These are phyloP conservation scores for Allobates femoralis DNA, from an alignment of 2,797 vertebrate species.

Conservation along the genomic window DNA sequence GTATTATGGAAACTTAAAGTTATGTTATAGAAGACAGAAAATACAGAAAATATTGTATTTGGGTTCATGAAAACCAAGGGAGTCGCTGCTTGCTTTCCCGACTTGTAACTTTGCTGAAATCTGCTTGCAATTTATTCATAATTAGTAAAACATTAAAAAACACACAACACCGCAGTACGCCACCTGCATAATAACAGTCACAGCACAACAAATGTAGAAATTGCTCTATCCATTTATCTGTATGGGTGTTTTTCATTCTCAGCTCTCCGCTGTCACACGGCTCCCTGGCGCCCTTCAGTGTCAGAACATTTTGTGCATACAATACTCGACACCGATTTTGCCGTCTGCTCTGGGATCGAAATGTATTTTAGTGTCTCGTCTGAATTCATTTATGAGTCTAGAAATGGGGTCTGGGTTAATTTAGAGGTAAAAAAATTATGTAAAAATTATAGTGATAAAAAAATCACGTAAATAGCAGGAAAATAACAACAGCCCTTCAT, in stretches of 20 bases:
- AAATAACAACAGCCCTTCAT: too few species aligned
- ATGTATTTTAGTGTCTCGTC: too few species aligned
- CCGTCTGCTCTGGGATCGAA: too few species aligned
- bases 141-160: constrained; percentile 50
- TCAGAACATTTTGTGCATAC: too few species aligned
- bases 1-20: neutral
- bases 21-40: neutral
- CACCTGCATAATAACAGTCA: constrained; percentile 20
- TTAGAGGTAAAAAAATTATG: too few species aligned
- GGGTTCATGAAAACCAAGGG: constrained; percentile 37
- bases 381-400: too few species aligned
- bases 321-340: too few species aligned
- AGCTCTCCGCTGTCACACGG: too few species aligned
- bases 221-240: neutral
- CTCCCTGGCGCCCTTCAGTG: too few species aligned
- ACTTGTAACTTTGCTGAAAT: constrained; percentile 28
- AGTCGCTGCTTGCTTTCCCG: constrained; percentile 27
- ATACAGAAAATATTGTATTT: neutral
- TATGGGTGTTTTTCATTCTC: neutral
- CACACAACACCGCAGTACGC: constrained; percentile 38
- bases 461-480: too few species aligned
- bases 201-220: neutral
- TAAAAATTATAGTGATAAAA: too few species aligned
- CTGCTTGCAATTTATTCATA: constrained; percentile 45
- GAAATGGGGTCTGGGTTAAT: too few species aligned